A percentile compares a stretch with the other conserved stretches of the same genome.
phyloP scores from a whole-genome alignment of 2,888 invertebrate species.

The Aporophyla lueneburgensis region DNA sequence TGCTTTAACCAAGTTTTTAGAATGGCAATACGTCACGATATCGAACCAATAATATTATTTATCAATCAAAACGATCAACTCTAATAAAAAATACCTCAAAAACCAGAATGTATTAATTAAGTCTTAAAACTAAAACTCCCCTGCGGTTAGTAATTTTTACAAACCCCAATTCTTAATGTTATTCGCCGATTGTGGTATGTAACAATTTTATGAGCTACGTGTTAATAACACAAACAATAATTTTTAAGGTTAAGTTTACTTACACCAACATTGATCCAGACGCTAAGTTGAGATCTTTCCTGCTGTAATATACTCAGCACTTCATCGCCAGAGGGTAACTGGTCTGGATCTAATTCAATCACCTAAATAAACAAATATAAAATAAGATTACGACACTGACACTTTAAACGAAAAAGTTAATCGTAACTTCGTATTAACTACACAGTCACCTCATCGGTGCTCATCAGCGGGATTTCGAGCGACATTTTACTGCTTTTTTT shows the following conservation, averaged over 20 bases:
- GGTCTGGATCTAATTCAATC: conserved; percentile 98
- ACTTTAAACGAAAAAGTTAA: conserved; percentile 45
- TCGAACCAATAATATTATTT: no score
- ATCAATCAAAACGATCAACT: no score
- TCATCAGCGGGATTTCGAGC: conserved; percentile 97
- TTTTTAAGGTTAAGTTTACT: conserved; percentile 86
- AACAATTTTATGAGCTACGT: conserved; percentile 32
- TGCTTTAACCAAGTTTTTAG: no score
- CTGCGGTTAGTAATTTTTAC: background rate
- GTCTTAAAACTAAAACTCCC: background rate
- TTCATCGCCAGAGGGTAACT: conserved; percentile 98
- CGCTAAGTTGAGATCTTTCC: conserved; percentile 97
- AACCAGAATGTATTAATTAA: no score
- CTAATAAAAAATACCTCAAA: no score
- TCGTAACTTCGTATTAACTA: conserved; percentile 4
- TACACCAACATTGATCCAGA: conserved; percentile 99
- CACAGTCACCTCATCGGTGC: conserved; percentile 95
- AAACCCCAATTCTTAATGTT: no score
- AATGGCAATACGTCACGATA: no score
- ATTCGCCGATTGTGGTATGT: background rate
- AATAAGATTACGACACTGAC: conserved; percentile 67
- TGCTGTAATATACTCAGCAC: conserved; percentile 98
- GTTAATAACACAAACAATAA: conserved; percentile 52
- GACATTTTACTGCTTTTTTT: conserved; percentile 83
- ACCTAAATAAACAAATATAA: conserved; percentile 91